Base-by-base conservation (phyloP, 2,888 invertebrate species). In the Patella caerulea region DNA sequence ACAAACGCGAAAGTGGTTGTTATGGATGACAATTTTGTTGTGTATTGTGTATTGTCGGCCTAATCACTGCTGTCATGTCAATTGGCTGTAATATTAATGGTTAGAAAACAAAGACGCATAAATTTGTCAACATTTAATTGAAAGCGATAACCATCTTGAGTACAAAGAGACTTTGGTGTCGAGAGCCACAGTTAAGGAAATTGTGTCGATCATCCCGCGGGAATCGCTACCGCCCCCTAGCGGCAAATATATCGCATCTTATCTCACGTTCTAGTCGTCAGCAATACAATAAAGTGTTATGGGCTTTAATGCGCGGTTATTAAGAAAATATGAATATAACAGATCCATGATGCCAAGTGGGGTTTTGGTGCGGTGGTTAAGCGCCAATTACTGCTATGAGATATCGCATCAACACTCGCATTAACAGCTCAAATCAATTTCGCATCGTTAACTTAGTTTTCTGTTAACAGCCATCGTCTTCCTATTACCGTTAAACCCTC, bases 391-490 rank as follows among this genome's bases (percentile, higher is more conserved):
- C 19, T 72, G 76, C 76, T 29, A 52, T n/a, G 19, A 34, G 69
- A 73, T 73, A 73, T 72, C 76, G 72, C 76, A 72, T 76, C 76
- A 76, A 45, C 69, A 70, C 75, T 69, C 75, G 55, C 19, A 75
- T 75, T 75, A 75, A 45, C 75, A 71, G 54, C 55, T 70, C 53
- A 45, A 75, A 75, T 75, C 70, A 75, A 71, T 75, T 75, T 70
- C 53, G 69, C 52, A 15, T 34, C 52, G 70, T 69, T 65, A 65
- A 65, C 24, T 65, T 65, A 45, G 45, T 45, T 45, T 45, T 45
- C 45, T 45, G 45, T 45, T 45, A 45, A 45, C 45, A 45, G 45
- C 45, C 45, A 45, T 45, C 45, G 45, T 45, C 45, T 45, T 45
- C 45, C 45, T 45, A 45, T 45, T 45, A 45, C 45, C 9, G 45